Evolutionary conservation across 2,797 vertebrate genomes (phyloP).

Genomic region (Myotis daubentonii): DNA sequence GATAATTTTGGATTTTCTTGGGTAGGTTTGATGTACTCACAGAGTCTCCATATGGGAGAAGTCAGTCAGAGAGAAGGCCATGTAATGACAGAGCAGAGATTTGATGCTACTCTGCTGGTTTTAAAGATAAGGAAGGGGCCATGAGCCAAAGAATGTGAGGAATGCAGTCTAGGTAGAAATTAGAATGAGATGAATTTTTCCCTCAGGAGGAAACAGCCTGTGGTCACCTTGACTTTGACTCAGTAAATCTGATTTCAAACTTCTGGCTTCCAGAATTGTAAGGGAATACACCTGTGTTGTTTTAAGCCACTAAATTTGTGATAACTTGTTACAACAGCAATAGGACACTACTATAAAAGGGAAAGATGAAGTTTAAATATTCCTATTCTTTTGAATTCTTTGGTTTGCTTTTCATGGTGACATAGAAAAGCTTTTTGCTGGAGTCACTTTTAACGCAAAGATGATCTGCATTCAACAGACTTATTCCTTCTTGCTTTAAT

Average conservation of each 20-base stretch:
- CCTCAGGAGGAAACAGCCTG: neutral
- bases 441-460: constrained; percentile 10
- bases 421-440: neutral
- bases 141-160: neutral
- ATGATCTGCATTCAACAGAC: neutral
- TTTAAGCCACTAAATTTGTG: neutral
- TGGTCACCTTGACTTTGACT: neutral
- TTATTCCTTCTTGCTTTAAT: neutral
- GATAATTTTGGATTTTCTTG: neutral
- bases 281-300: neutral
- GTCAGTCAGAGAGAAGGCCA: neutral
- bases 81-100: neutral
- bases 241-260: neutral
- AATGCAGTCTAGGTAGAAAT: neutral
- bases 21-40: neutral
- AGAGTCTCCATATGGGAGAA: neutral
- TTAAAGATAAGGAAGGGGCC: neutral
- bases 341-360: neutral
- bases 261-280: neutral
- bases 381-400: neutral
- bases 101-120: neutral
- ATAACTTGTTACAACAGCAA: neutral
- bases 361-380: neutral
- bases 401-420: neutral
- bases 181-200: neutral